Evolutionary conservation across 2,797 vertebrate genomes (phyloP).

Genomic region (Syngnathus rostellatus): DNA sequence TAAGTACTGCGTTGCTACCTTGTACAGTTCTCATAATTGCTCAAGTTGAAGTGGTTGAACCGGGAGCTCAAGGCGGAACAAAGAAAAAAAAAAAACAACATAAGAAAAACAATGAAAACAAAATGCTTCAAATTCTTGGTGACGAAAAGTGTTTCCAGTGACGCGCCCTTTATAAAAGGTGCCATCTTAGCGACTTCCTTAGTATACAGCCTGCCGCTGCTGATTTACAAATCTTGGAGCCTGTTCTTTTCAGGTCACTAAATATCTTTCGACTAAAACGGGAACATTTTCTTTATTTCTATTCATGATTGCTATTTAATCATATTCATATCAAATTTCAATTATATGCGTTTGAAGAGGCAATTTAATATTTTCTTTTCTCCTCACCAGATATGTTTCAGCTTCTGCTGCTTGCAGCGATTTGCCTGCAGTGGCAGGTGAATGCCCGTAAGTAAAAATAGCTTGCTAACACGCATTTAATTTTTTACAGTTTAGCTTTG

Average conservation of each 20-base stretch:
- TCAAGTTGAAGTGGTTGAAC: background rate
- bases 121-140: constrained; percentile 3
- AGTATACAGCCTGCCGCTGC: background rate
- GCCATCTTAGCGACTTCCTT: background rate
- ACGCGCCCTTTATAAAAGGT: background rate
- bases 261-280: background rate
- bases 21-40: background rate
- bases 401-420: background rate
- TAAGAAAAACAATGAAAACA: background rate
- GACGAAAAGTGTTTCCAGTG: background rate
- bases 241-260: background rate
- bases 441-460: constrained; percentile 2
- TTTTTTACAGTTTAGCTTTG: background rate
- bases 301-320: background rate
- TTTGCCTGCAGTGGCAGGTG: constrained; percentile 4
- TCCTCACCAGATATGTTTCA: background rate
- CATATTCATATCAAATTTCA: background rate
- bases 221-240: background rate
- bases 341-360: background rate
- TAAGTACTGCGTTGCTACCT: background rate
- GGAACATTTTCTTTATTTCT: background rate
- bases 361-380: background rate
- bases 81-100: background rate
- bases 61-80: constrained; percentile 2
- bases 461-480: background rate